Conservation (phyloP, 2,797 vertebrate genomes). For the Uromys caudimaculatus region DNA sequence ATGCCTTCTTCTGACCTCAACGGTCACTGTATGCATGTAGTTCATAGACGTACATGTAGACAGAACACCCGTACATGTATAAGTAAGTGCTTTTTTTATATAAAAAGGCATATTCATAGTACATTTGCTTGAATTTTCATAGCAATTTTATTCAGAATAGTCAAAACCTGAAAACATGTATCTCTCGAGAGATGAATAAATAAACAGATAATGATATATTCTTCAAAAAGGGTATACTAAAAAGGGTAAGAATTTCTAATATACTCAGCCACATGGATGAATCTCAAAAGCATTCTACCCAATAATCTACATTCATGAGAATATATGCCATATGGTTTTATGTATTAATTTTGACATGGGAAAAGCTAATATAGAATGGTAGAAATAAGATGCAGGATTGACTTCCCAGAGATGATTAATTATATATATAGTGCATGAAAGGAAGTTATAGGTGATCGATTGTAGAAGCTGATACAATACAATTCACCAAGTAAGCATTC, state of each 20-base stretch:
- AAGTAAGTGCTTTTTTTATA: background rate
- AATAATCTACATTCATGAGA: background rate
- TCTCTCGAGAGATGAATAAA: background rate
- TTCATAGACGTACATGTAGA: background rate
- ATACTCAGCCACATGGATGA: background rate
- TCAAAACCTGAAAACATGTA: background rate
- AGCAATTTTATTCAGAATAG: background rate
- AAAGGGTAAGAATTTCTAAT: background rate
- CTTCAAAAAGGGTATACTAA: background rate
- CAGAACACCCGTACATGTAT: background rate
- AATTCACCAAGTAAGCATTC: background rate
- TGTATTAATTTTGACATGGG: background rate
- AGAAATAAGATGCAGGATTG: background rate
- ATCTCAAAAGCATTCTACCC: background rate
- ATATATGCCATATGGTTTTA: background rate
- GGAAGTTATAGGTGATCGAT: background rate
- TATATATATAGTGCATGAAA: background rate
- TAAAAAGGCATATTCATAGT: background rate
- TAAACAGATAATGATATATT: background rate
- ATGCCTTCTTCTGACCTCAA: background rate
- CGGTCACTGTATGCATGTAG: background rate
- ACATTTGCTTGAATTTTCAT: background rate
- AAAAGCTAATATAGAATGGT: background rate
- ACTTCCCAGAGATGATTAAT: background rate
- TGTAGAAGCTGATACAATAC: background rate